These are phyloP conservation scores for Synanthedon andrenaeformis DNA, from an alignment of 2,888 invertebrate species.

Conservation along the genomic window DNA sequence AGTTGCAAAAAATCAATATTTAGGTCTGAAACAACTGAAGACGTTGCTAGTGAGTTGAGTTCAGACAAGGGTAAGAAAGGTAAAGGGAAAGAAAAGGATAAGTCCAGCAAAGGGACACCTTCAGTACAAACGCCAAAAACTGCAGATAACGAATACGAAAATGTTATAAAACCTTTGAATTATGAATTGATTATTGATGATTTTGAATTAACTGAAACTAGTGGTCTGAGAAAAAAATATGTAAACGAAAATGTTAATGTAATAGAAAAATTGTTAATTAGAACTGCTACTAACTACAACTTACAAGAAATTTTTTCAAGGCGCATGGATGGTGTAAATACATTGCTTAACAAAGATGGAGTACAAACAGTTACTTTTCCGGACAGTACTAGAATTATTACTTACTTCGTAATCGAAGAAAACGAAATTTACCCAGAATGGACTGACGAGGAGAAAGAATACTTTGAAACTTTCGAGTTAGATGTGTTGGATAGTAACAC, in stretches of 20 bases:
- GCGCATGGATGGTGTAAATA: conserved; percentile 52
- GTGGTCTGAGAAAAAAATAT: conserved; percentile 42
- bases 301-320: conserved; percentile 51
- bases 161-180: conserved; percentile 13
- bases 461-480: conserved; percentile 26
- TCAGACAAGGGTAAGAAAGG: conserved; percentile 36
- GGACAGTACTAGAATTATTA: conserved; percentile 49
- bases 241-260: conserved; percentile 21
- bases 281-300: conserved; percentile 53
- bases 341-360: conserved; percentile 50
- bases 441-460: conserved; percentile 43
- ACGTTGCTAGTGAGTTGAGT: conserved; percentile 4
- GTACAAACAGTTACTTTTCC: conserved; percentile 45
- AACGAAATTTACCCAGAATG: conserved; percentile 51
- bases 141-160: conserved; percentile 15
- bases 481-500: conserved; percentile 21
- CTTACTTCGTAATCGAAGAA: conserved; percentile 35
- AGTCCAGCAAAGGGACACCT: conserved; percentile 18
- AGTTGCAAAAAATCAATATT: conserved; percentile 31
- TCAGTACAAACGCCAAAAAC: conserved; percentile 30
- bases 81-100: conserved; percentile 27
- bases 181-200: conserved; percentile 43
- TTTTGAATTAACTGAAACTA: conserved; percentile 41
- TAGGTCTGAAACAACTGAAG: conserved; percentile 11
- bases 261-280: conserved; percentile 41